Base-by-base conservation (phyloP, 2,888 invertebrate genomes). In the Netelia fuscicornis region DNA sequence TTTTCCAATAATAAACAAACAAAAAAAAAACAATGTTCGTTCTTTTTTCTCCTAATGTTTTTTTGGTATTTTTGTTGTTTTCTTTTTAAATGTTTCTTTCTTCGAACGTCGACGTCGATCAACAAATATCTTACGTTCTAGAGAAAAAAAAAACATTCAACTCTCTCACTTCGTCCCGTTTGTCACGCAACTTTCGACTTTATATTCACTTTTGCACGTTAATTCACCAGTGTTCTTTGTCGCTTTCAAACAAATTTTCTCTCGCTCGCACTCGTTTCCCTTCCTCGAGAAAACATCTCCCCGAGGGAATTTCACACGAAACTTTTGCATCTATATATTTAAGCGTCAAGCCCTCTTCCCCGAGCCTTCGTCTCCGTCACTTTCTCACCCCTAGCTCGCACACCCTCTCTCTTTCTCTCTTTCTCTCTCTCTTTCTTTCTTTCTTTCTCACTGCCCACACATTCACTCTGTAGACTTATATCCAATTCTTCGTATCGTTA, bases 61-160 rank as follows among this genome's bases (percentile, higher is more conserved):
- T 42, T 70, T 37, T 37, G 37, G 37, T 37, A 37, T 37, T 37
- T 2, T 37, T 37, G 37, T 37, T 37, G 37, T 37, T 37, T 5
- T 3, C 6, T 37, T 37, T 54, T 8, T 44, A n/a, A 13, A 25
- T 25, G 2, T 67, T 77, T 23, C 54, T 13, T 13, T 76, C 37
- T 11, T 11, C 25, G 8, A 83, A 83, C 79, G 71, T 80, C 85
- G 84, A 86, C 76, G 86, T 87, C 83, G 82, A 83, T 87, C 83
- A 87, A 87, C 86, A 85, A 37, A 80, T 86, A 70, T 67, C 62
- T 52, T 56, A 77, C 62, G 54, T 23, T 25, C 72, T 78, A 78
- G 60, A 25, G 42, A 42, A 25, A 52, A 37, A 5, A 3, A 37
- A 37, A 37, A 84, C 1, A 77, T 76, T 71, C 17, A 72, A 65